These are phyloP conservation scores for Dascillus cervinus DNA, from an alignment of 2,888 invertebrate species.

Conservation along the genomic window DNA sequence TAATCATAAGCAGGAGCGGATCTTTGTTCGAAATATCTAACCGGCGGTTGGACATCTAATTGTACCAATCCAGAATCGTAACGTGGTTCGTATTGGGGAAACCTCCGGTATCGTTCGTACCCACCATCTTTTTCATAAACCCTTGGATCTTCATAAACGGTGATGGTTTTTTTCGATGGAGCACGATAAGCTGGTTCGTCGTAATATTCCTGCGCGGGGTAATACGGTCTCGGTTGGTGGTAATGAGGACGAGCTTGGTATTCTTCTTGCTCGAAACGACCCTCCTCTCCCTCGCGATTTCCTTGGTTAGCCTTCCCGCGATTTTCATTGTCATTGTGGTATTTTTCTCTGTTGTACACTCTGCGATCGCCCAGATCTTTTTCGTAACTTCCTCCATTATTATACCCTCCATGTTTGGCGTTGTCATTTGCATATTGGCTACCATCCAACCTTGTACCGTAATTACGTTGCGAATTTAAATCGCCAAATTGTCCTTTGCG, in stretches of 20 bases:
- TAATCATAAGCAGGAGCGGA: conserved; percentile 13
- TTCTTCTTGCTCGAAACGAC: conserved; percentile 10
- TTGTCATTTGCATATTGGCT: conserved; percentile 28
- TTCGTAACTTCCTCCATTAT: conserved; percentile 31
- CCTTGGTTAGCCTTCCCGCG: conserved; percentile 19
- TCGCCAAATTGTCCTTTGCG: conserved; percentile 27
- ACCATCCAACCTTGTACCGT: conserved; percentile 28
- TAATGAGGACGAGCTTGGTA: conserved; percentile 5
- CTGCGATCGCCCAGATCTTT: conserved; percentile 28
- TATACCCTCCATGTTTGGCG: conserved; percentile 29
- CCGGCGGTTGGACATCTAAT: conserved; percentile 24
- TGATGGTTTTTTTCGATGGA: conserved; percentile 30
- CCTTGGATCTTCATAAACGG: conserved; percentile 39
- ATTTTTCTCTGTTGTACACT: conserved; percentile 31
- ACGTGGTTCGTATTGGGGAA: conserved; percentile 8
- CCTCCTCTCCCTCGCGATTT: conserved; percentile 9
- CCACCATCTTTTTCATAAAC: conserved; percentile 15
- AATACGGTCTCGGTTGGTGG: conserved; percentile 6
- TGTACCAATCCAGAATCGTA: conserved; percentile 26
- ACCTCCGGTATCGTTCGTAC: conserved; percentile 8
- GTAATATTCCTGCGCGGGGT: conserved; percentile 11
- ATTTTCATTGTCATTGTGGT: conserved; percentile 29
- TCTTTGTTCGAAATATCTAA: conserved; percentile 3
- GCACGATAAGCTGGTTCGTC: conserved; percentile 11
- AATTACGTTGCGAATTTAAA: conserved; percentile 21